Evolutionary conservation across 2,888 invertebrate genomes (phyloP).

Genomic region (Tricholauxania praeusta): DNA sequence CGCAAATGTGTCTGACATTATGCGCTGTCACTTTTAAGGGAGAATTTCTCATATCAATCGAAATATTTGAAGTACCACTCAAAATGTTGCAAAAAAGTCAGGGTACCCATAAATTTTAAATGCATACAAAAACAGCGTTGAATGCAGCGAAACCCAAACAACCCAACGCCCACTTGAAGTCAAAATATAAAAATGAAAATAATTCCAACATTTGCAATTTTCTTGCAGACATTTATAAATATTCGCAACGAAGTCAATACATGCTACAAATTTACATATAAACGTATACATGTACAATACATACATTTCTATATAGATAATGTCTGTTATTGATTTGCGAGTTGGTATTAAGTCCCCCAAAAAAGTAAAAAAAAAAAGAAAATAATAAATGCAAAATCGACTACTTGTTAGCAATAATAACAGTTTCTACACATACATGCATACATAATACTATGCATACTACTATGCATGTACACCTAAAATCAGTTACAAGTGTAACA

Average conservation of each 20-base stretch:
- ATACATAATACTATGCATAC: no score
- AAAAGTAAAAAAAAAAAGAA: no score
- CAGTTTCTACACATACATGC: no score
- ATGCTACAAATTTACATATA: not conserved
- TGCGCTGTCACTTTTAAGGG: not conserved
- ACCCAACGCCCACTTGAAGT: no score
- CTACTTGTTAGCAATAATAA: not conserved
- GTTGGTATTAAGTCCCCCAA: not conserved
- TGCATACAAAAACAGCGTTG: no score
- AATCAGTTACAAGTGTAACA: no score
- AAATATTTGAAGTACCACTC: no score
- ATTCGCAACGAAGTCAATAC: not conserved
- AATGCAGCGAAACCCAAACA: not conserved
- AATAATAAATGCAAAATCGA: not conserved
- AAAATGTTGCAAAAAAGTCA: no score
- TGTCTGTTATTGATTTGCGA: conserved; percentile 19
- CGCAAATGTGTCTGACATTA: not conserved
- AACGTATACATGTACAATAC: not conserved
- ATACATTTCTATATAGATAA: no score
- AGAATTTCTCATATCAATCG: not conserved
- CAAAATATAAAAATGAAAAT: not conserved
- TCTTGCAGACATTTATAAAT: conserved; percentile 18
- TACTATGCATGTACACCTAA: no score
- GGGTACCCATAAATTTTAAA: no score
- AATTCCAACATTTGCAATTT: conserved; percentile 18